Conservation (phyloP, 2,113 vertebrate species). For the Butastur rufipennis region DNA sequence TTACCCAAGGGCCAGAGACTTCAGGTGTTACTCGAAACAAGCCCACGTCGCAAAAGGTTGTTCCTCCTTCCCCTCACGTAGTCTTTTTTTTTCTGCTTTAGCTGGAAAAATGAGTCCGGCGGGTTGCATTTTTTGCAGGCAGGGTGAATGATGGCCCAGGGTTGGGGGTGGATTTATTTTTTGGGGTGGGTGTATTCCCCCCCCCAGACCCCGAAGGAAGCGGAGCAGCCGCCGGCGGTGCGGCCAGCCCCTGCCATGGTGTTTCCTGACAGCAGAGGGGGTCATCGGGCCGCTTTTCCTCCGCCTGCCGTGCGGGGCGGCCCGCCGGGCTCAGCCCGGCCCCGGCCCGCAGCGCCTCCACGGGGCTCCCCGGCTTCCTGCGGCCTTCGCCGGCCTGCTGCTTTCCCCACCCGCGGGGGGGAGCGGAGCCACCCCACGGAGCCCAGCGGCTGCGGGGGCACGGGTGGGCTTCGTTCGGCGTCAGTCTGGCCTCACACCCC, state of each 20-base stretch:
- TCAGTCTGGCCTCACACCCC: too few species aligned
- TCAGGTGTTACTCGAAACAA: accelerated
- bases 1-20: not conserved
- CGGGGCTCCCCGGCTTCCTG: too few species aligned
- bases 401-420: not conserved
- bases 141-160: too few species aligned
- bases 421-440: not conserved
- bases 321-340: too few species aligned
- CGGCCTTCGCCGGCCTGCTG: not conserved
- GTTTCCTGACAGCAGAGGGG: constrained; percentile 33
- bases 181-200: too few species aligned
- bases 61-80: accelerated
- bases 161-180: too few species aligned
- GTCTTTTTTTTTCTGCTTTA: accelerated
- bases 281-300: not conserved
- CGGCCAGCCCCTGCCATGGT: not conserved
- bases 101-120: accelerated
- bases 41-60: not conserved
- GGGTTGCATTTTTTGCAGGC: not conserved
- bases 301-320: not conserved
- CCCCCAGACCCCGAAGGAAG: not conserved
- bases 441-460: not conserved
- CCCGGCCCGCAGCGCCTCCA: too few species aligned
- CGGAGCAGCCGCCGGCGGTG: not conserved
- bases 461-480: not conserved